Evolutionary conservation across 2,888 invertebrate genomes (phyloP), one percentile per base, ranked within the genome.

Genomic region (Rutpela maculata): DNA sequence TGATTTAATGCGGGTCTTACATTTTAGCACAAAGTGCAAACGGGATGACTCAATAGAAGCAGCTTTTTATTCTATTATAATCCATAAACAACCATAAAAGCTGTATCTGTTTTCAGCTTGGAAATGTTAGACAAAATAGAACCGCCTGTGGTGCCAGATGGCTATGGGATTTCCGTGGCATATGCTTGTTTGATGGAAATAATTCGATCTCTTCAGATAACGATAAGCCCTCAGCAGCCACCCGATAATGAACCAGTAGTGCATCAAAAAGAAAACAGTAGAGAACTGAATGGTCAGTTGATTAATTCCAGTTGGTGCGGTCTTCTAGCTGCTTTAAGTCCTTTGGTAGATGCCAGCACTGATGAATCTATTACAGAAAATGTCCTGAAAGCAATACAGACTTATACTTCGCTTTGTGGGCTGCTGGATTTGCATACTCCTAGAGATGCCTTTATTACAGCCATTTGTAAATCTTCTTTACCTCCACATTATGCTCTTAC

Each of bases 111-210:
- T 66, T 67, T 55, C 10, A 97, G 98, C 87, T 92, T 99, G 88
- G 99, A 99, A 89, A 96, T 98, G 95, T 89, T 99, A 85, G 99
- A 99, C 87, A 97, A 98, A 88, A 93, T 95, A 18, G 99, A 99
- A 86, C 97, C 99, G 9, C 98, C 98, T 0, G 90, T 93, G 12
- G 96, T 99, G 82, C 97, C 97, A n/a, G 98, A 99, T 81, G 99
- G 99, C 0, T 99, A 99, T 90, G 98, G 98, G 5, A 95, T 99
- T 78, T 98, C 99, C 0, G 94, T 99, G 57, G 98, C 98, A 0
- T 99, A 98, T 90, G 96, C 97, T 5, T 97, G 98, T 88, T 92
- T 99, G 60, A 91, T 98, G 88, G 99, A 99, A 89, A 95, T 97
- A 81, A 96, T 98, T 70, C 93, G 97, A 9, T 98, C 96, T 10